Conservation (phyloP, 2,797 vertebrate species). For the Dicrostonyx torquatus region DNA sequence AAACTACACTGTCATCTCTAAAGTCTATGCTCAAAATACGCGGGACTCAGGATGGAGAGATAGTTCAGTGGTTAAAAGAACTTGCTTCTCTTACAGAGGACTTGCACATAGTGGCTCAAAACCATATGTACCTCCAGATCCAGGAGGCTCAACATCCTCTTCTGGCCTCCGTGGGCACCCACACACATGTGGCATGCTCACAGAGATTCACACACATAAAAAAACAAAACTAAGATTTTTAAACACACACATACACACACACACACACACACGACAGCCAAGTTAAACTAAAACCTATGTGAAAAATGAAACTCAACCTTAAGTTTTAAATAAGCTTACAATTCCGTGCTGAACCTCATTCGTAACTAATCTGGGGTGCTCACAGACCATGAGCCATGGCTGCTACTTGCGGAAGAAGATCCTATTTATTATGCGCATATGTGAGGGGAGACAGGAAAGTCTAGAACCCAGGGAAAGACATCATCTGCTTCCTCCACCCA, state of each 20-base stretch:
- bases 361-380: neutral
- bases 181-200: neutral
- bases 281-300: neutral
- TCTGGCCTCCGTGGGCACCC: neutral
- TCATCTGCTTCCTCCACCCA: neutral
- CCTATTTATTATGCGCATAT: neutral
- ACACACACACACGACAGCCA: neutral
- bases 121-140: neutral
- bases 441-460: neutral
- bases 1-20: neutral
- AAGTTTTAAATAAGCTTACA: neutral
- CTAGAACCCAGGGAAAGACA: neutral
- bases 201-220: neutral
- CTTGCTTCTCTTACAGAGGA: neutral
- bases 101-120: neutral
- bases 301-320: too few species aligned
- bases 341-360: neutral
- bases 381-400: neutral
- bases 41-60: neutral
- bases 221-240: neutral
- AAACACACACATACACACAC: neutral
- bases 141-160: neutral
- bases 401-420: neutral
- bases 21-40: neutral
- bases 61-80: neutral